These are phyloP conservation scores for Pantelozetes paolii DNA, from an alignment of 2,888 invertebrate species.

Conservation along the genomic window DNA sequence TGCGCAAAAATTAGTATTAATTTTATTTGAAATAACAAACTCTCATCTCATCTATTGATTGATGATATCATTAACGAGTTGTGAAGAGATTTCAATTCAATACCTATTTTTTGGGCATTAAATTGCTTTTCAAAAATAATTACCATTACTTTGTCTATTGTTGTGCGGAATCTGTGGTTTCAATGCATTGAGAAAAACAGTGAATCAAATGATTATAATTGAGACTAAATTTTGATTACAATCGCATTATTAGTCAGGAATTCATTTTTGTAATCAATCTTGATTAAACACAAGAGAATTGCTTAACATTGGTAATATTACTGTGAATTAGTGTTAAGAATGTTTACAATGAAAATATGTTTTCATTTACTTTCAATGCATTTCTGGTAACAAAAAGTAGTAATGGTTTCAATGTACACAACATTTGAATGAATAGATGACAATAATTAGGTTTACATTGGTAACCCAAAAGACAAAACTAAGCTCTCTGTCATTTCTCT, in stretches of 20 bases:
- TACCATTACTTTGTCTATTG: too few relatives aligned
- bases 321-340: not conserved
- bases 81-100: too few relatives aligned
- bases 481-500: not conserved
- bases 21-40: too few relatives aligned
- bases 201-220: not conserved
- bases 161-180: too few relatives aligned
- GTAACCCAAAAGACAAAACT: not conserved
- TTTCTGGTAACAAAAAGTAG: not conserved
- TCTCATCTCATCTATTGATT: too few relatives aligned
- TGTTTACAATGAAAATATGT: not conserved
- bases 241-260: too few relatives aligned
- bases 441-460: slow-evolving; percentile 10
- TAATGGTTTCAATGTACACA: not conserved
- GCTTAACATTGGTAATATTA: too few relatives aligned
- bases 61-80: too few relatives aligned
- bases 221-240: too few relatives aligned
- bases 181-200: not conserved
- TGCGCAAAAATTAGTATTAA: too few relatives aligned
- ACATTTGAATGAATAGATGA: slow-evolving; percentile 7
- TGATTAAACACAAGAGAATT: not conserved
- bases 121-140: too few relatives aligned
- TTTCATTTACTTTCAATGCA: not conserved
- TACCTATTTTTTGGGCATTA: too few relatives aligned
- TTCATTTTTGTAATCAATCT: not conserved